Conservation (phyloP, 2,888 invertebrate genomes). For the Microctonus brassicae region DNA sequence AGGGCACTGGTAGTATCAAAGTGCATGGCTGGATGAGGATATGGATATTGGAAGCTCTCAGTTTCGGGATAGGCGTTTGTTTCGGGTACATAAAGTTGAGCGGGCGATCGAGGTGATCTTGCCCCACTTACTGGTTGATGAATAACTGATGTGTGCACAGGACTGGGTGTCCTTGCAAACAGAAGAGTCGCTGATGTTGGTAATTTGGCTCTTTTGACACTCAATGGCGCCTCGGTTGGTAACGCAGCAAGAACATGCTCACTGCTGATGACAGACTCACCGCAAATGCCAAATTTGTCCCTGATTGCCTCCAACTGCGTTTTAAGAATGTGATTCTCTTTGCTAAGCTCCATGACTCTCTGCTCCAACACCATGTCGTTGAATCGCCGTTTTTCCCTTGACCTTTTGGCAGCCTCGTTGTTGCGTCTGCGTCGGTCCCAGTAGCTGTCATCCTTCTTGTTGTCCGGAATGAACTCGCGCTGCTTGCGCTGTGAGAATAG, state of each 20-base stretch:
- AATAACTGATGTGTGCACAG: conserved; percentile 75
- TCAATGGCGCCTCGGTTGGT: conserved; percentile 88
- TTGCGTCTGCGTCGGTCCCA: conserved; percentile 97
- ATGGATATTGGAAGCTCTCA: conserved; percentile 71
- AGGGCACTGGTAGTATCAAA: conserved; percentile 77
- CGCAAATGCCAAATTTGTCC: conserved; percentile 92
- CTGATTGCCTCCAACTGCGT: conserved; percentile 93
- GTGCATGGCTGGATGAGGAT: conserved; percentile 72
- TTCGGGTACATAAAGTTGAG: conserved; percentile 65
- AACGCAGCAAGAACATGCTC: conserved; percentile 90
- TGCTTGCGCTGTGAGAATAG: conserved; percentile 93
- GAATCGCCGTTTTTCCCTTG: conserved; percentile 95
- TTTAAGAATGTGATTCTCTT: conserved; percentile 94
- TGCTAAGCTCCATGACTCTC: conserved; percentile 92
- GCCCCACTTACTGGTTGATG: conserved; percentile 72
- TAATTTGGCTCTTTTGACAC: conserved; percentile 81
- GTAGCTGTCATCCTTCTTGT: conserved; percentile 96
- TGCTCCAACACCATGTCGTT: conserved; percentile 98
- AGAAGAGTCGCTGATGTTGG: conserved; percentile 69
- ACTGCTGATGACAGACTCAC: conserved; percentile 87
- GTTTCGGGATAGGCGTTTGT: conserved; percentile 65
- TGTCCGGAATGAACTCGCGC: conserved; percentile 96
- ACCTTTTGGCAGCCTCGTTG: conserved; percentile 97
- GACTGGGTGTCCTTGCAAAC: conserved; percentile 72
- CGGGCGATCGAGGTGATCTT: conserved; percentile 65